Evolutionary conservation across 2,113 vertebrate species (phyloP), one percentile per base, ranked within the genome.

Genomic region (Spheniscus mendiculus): DNA sequence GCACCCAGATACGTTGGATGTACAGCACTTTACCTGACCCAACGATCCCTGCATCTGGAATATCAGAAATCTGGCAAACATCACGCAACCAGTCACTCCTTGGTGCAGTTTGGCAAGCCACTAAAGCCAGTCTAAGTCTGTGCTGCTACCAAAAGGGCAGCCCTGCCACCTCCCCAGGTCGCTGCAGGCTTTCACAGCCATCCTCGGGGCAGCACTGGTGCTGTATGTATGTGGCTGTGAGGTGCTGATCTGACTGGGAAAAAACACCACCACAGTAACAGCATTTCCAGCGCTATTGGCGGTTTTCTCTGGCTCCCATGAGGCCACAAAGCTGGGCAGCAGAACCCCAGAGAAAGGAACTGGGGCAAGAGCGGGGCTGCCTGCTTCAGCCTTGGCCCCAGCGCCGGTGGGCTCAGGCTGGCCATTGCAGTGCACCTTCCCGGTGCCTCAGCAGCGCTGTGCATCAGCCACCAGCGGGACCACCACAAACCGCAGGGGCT

Each of bases 171-270:
- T n/a, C 20, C 20, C 20, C 25, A 1, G 50, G 23, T 26, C 4
- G 1, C 91, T 8, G 44, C 0, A 5, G 17, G 32, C 42, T 50
- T 26, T 27, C 7, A 1, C 0, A 20, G 38, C 44, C 2, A 0
- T 12, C 32, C 45, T 22, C 3, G 7, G 69, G 55, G 36, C 69
- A 59, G 34, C 34, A 2, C 34, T 15, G 25, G 17, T 2, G 10
- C 30, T 40, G 44, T 9, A 2, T 3, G 1, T 9, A 4, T 6
- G 26, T 7, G 40, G 40, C 42, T 55, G 22, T 7, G 29, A n/a
- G 34, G 11, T 36, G 50, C 49, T 30, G 52, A 13, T 21, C 38
- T 15, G 40, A 5, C n/a, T 5, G 34, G 40, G 34, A 6, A 21
- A 30, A 52, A 47, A 17, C 10, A 7, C 15, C 49, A 34, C 27